phyloP scores from a whole-genome alignment of 1,140 invertebrate species.

The Acyrthosiphon pisum region DNA sequence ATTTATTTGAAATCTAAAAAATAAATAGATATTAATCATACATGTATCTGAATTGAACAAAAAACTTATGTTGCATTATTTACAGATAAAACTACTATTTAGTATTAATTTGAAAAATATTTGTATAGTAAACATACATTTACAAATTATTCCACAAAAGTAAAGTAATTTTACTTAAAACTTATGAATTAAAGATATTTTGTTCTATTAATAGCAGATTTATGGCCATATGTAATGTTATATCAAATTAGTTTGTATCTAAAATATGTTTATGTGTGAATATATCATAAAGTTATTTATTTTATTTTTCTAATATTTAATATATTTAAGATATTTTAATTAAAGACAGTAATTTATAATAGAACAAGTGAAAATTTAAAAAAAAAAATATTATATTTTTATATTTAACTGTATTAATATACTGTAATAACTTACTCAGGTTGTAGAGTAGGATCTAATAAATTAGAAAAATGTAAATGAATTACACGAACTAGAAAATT shows the following conservation, averaged over 20 bases:
- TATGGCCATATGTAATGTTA: too few species aligned
- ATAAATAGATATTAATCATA: constrained; percentile 3
- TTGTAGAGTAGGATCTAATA: constrained; percentile 46
- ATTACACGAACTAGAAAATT: constrained; percentile 51
- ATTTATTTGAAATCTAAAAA: constrained; percentile 49
- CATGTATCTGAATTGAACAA: neutral
- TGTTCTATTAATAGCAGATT: too few species aligned
- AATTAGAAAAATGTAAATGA: constrained; percentile 51
- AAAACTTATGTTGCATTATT: neutral
- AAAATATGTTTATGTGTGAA: too few species aligned
- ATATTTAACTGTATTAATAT: neutral
- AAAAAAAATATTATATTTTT: neutral
- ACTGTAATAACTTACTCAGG: constrained; percentile 35
- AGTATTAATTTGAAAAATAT: neutral
- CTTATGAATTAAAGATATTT: neutral
- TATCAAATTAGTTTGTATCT: too few species aligned
- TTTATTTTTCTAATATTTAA: too few species aligned
- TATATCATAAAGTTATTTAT: too few species aligned
- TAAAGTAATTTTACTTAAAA: too few species aligned
- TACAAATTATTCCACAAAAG: too few species aligned
- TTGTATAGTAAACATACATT: neutral
- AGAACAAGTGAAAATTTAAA: neutral
- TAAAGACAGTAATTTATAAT: too few species aligned
- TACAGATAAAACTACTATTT: neutral
- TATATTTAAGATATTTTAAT: too few species aligned